These are phyloP conservation scores for Zhuqinia jingwanae DNA, from an alignment of 2,888 invertebrate species.

Conservation along the genomic window DNA sequence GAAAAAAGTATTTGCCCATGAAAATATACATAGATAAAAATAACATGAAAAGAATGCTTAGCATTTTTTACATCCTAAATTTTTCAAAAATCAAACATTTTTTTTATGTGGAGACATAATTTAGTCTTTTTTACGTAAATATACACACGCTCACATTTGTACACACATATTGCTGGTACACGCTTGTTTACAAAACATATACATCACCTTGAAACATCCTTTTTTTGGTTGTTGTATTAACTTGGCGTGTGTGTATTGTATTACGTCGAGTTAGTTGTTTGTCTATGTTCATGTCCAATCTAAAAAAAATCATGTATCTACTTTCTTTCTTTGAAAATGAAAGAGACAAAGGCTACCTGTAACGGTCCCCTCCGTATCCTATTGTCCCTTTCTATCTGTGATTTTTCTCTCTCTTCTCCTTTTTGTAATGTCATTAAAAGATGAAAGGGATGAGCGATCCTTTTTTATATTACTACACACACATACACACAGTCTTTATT, in stretches of 20 bases:
- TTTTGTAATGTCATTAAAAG: constrained; percentile 43
- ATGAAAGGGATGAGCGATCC: constrained; percentile 42
- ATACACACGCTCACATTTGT: not conserved
- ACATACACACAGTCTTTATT: no score
- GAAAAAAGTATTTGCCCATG: no score
- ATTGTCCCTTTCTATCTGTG: constrained; percentile 17
- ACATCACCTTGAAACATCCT: constrained; percentile 54
- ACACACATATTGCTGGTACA: not conserved
- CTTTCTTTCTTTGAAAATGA: constrained; percentile 1
- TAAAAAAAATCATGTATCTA: not conserved
- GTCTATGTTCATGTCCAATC: not conserved
- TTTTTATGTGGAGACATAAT: no score
- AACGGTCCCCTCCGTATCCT: constrained; percentile 17
- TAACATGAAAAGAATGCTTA: no score
- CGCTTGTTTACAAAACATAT: constrained; percentile 1
- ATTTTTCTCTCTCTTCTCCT: no score
- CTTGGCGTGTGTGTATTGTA: no score
- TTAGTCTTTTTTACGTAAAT: not conserved
- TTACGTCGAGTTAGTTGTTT: no score
- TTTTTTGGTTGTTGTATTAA: not conserved
- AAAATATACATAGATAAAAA: no score
- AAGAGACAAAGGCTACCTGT: constrained; percentile 33
- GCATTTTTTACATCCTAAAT: no score
- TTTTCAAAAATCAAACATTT: no score
- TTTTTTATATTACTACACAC: no score